Conservation (phyloP, 2,113 vertebrate species). For the Stomatorhinus ivindoensis region DNA sequence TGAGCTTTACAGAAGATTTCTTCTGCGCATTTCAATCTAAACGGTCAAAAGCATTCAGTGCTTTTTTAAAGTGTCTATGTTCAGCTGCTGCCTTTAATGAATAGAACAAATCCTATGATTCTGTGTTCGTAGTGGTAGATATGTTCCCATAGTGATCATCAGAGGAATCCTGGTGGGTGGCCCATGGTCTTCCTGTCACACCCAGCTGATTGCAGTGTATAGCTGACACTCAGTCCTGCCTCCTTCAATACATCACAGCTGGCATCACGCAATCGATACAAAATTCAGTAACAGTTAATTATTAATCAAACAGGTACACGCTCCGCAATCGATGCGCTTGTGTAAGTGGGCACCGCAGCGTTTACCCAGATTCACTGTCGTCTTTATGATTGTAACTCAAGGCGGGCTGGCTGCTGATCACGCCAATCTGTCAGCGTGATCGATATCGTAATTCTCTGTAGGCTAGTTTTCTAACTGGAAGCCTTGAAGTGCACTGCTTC, state of each 20-base stretch:
- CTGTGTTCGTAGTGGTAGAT: not conserved
- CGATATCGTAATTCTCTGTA: not conserved
- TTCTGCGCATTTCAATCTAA: not conserved
- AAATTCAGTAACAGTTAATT: slow-evolving; percentile 34
- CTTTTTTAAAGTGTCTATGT: not conserved
- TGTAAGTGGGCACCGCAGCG: not conserved
- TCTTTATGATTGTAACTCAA: not conserved
- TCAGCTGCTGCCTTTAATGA: not conserved
- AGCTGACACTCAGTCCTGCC: slow-evolving; percentile 29
- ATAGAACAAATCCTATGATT: not conserved
- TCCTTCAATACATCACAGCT: slow-evolving; percentile 32
- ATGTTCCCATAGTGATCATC: slow-evolving; percentile 2
- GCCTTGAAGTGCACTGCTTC: not conserved
- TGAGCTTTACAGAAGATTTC: not conserved
- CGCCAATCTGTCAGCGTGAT: not conserved
- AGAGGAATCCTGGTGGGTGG: not conserved
- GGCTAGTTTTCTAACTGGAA: not conserved
- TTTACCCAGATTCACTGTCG: not conserved
- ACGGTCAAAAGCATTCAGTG: not conserved
- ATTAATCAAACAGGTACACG: slow-evolving; percentile 38
- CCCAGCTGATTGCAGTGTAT: slow-evolving; percentile 17
- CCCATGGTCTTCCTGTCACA: slow-evolving; percentile 6
- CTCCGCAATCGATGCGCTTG: slow-evolving; percentile 30
- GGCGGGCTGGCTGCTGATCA: not conserved
- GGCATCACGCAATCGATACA: slow-evolving; percentile 28